Conservation (phyloP, 1,140 invertebrate genomes). For the Anadara kagoshimensis region DNA sequence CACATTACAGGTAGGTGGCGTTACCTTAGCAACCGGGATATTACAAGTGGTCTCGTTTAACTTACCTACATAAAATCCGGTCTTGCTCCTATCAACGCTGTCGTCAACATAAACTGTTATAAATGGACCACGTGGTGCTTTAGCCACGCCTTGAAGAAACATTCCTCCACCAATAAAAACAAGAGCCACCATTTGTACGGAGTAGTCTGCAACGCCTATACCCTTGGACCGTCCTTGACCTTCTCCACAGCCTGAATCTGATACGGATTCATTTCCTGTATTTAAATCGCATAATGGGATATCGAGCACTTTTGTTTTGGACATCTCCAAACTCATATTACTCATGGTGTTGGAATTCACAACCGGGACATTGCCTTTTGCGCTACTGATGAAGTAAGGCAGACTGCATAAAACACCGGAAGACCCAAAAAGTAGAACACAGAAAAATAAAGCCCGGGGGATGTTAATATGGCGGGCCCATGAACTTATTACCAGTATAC, state of each 20-base stretch:
- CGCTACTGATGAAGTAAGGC: conserved; percentile 40
- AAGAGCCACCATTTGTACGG: conserved; percentile 29
- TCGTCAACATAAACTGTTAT: conserved; percentile 57
- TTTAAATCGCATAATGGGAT: too few relatives aligned
- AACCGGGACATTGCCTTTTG: background rate
- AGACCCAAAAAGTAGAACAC: conserved; percentile 44
- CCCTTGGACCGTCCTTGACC: too few relatives aligned
- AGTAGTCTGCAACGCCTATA: background rate
- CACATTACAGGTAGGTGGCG: too few relatives aligned
- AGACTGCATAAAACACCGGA: conserved; percentile 51
- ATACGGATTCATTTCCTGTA: too few relatives aligned
- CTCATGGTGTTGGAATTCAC: too few relatives aligned
- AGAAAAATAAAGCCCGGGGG: conserved; percentile 46
- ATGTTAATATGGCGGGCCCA: conserved; percentile 52
- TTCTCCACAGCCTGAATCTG: too few relatives aligned
- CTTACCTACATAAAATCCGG: conserved; percentile 56
- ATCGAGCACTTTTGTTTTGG: too few relatives aligned
- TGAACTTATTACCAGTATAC: conserved; percentile 54
- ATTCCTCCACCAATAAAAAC: conserved; percentile 47
- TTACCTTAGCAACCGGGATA: too few relatives aligned
- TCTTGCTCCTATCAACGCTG: conserved; percentile 53
- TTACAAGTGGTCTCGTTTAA: background rate
- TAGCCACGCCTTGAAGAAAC: conserved; percentile 58
- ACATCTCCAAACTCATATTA: too few relatives aligned
- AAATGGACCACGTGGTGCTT: conserved; percentile 53